A percentile compares a stretch with the other conserved stretches of the same genome.
Conservation (phyloP, 1,140 invertebrate species). For the Apis mellifera region DNA sequence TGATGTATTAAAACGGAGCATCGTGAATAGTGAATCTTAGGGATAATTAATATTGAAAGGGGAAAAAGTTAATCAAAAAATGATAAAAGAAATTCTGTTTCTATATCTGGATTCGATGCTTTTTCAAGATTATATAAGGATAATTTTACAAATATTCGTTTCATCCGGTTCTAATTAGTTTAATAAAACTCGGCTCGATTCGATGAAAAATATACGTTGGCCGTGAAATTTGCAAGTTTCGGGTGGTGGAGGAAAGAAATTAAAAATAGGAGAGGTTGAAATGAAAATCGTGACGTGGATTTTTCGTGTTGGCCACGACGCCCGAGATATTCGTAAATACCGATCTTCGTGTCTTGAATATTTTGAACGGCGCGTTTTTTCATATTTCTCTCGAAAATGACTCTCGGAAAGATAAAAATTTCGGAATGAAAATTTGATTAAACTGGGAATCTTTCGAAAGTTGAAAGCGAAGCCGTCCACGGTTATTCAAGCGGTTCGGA, state of each 20-base stretch:
- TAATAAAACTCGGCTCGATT: not conserved
- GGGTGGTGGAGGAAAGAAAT: not conserved
- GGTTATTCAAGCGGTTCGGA: slow-evolving; percentile 15
- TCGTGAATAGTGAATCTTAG: not conserved
- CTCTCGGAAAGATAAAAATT: too few species aligned
- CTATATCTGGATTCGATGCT: too few species aligned
- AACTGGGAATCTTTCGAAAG: too few species aligned
- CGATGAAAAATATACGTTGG: slow-evolving; percentile 11
- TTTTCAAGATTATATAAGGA: too few species aligned
- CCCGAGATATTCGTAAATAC: not conserved
- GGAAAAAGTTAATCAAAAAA: not conserved
- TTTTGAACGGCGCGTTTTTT: not conserved
- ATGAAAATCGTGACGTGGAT: slow-evolving; percentile 14
- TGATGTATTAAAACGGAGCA: not conserved
- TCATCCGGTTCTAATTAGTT: not conserved
- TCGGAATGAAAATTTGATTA: not conserved
- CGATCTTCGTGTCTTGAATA: not conserved
- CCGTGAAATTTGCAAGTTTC: slow-evolving; percentile 19
- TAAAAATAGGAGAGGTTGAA: slow-evolving; percentile 23
- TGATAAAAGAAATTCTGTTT: too few species aligned
- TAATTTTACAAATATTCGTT: too few species aligned
- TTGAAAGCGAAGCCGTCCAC: not conserved
- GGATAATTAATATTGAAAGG: not conserved
- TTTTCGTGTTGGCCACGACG: slow-evolving; percentile 1
- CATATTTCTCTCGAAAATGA: too few species aligned